Evolutionary conservation across 2,113 vertebrate species (phyloP).

Genomic region (Odontesthes bonariensis): DNA sequence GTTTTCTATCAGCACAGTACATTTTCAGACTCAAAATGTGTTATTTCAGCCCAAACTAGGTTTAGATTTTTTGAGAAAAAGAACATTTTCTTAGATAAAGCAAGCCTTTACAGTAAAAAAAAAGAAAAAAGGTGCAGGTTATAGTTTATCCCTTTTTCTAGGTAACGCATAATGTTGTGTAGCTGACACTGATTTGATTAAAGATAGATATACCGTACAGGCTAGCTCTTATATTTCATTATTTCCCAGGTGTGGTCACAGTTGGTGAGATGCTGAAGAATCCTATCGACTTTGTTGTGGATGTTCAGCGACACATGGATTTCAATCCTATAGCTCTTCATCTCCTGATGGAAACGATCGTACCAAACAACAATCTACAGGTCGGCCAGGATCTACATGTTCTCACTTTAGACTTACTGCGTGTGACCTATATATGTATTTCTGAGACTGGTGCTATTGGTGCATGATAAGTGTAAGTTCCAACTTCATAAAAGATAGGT

Average conservation of each 20-base stretch:
- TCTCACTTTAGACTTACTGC: neutral
- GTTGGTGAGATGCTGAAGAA: conserved; percentile 76
- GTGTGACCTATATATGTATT: neutral
- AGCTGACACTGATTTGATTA: no score
- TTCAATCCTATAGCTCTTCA: conserved; percentile 56
- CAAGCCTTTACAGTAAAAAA: no score
- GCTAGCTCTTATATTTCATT: neutral
- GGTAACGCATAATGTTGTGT: no score
- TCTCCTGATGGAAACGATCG: conserved; percentile 59
- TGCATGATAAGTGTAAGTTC: conserved; percentile 2
- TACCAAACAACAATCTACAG: conserved; percentile 75
- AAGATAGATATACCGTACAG: no score
- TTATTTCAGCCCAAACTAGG: neutral
- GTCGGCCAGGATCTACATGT: conserved; percentile 47
- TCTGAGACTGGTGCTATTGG: neutral
- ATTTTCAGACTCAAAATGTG: neutral
- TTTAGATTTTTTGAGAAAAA: no score
- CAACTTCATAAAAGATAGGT: neutral
- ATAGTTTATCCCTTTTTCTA: no score
- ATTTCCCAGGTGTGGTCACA: conserved; percentile 64
- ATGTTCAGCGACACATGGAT: conserved; percentile 62
- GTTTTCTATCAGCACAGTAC: neutral
- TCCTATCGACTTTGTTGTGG: conserved; percentile 67
- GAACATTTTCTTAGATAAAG: no score
- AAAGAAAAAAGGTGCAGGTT: neutral